A percentile compares a stretch with the other conserved stretches of the same genome.
Conservation (phyloP, 1,140 invertebrate genomes). For the Heliothis subflexa region DNA sequence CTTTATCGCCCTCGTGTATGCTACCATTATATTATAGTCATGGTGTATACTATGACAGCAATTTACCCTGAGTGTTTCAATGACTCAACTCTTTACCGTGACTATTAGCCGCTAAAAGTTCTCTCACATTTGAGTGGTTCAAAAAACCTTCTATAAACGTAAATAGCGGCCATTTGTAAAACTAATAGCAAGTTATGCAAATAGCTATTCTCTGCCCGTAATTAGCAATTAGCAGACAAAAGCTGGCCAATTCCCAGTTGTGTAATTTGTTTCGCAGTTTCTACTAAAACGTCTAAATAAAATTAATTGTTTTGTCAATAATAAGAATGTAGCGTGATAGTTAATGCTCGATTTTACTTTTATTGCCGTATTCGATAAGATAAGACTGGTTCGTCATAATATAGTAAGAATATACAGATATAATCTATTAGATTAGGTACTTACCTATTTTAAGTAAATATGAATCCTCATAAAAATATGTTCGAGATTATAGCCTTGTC, state of each 20-base stretch:
- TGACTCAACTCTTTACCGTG: slow-evolving; percentile 28
- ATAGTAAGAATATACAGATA: too few relatives aligned
- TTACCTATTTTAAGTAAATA: too few relatives aligned
- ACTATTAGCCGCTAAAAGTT: slow-evolving; percentile 4
- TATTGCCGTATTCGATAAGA: too few relatives aligned
- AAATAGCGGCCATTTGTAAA: slow-evolving; percentile 12
- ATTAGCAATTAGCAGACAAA: slow-evolving; percentile 37
- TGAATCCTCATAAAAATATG: too few relatives aligned
- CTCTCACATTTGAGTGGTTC: neutral
- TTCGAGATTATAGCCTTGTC: too few relatives aligned
- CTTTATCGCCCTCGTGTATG: slow-evolving; percentile 7
- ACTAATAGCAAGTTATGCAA: slow-evolving; percentile 28
- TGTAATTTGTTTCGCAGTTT: neutral
- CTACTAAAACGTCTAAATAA: neutral
- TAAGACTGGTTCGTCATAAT: too few relatives aligned
- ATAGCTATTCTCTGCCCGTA: slow-evolving; percentile 3
- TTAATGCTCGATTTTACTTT: too few relatives aligned
- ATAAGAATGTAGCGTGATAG: neutral
- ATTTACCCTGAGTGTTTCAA: slow-evolving; percentile 23
- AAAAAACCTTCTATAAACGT: slow-evolving; percentile 8
- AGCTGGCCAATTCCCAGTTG: slow-evolving; percentile 5
- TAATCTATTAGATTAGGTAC: too few relatives aligned
- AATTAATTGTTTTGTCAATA: neutral
- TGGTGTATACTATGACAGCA: neutral
- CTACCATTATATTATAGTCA: too few relatives aligned